Evolutionary conservation across 2,888 invertebrate species (phyloP), one percentile per base, ranked within the genome.

Genomic region (Marronus borbonicus): DNA sequence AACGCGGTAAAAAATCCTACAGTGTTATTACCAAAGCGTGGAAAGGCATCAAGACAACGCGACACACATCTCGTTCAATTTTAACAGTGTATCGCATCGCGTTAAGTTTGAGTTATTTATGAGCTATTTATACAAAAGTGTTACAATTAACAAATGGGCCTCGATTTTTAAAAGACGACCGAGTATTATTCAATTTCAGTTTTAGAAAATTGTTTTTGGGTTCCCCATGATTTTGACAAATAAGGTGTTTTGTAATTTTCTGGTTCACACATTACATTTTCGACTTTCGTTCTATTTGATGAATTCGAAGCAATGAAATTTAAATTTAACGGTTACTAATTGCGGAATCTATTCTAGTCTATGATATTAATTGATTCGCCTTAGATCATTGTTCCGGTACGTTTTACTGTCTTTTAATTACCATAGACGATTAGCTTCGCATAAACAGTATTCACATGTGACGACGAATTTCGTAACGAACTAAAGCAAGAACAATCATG

Each of bases 111-210:
- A 77, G 81, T 83, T 82, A 83, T 83, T 83, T 83, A 83, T 81
- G 75, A 80, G 77, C 78, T 81, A 81, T 82, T 82, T 83, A 82
- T 83, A 81, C 81, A 81, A 82, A 83, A 83, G 80, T 82, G 82
- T 81, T 83, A 83, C 83, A 83, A 83, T 83, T 83, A 82, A 83
- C 83, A 83, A 83, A 83, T 83, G 82, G 77, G 81, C 72, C 79
- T 64, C 74, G 78, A 82, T 81, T 80, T 81, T 79, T 80, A 70
- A 76, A 78, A 76, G 68, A 76, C 79, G 66, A 66, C 65, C 68
- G 76, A 75, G 36, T 77, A 77, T 77, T 76, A 77, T 74, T 68
- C 78, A 78, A 78, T 65, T 79, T 77, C 72, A 76, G 74, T 74
- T 79, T 78, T 70, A 69, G 81, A 79, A 82, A 82, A 81, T 82